Conservation (phyloP, 2,888 invertebrate species). For the Cataglyphis altisquamis region DNA sequence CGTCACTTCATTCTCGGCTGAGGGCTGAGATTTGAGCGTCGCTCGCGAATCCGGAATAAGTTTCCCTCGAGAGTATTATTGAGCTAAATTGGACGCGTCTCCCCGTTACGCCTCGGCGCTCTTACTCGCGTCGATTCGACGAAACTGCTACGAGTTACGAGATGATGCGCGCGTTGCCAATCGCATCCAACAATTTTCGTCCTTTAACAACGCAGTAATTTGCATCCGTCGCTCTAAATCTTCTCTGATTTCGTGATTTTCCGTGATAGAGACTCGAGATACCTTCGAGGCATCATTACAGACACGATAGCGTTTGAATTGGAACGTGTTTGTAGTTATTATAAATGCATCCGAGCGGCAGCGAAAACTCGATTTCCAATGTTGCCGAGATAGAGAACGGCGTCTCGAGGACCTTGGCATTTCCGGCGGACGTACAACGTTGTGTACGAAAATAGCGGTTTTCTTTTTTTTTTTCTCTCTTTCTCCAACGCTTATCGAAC, state of each 20-base stretch:
- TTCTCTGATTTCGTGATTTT: neutral
- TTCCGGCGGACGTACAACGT: slow-evolving; percentile 29
- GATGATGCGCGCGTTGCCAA: neutral
- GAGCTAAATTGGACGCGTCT: slow-evolving; percentile 21
- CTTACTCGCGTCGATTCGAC: neutral
- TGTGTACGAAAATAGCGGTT: slow-evolving; percentile 25
- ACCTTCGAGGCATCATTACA: neutral
- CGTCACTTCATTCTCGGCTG: slow-evolving; percentile 1
- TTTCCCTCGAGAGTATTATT: slow-evolving; percentile 13
- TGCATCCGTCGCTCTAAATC: neutral
- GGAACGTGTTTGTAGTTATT: neutral
- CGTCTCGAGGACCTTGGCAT: neutral
- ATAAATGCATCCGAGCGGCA: neutral
- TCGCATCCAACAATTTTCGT: neutral
- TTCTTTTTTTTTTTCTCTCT: neutral
- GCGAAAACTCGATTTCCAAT: neutral
- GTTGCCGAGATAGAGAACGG: neutral
- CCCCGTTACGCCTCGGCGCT: neutral
- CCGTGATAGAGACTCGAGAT: neutral
- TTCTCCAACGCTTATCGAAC: slow-evolving; percentile 36
- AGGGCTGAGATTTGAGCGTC: slow-evolving; percentile 38
- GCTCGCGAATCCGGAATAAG: slow-evolving; percentile 1
- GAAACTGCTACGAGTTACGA: neutral
- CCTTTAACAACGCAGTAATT: neutral
- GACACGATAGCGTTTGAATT: neutral